Base-by-base conservation (phyloP, 2,888 invertebrate genomes). In the Cheilosia grossa region DNA sequence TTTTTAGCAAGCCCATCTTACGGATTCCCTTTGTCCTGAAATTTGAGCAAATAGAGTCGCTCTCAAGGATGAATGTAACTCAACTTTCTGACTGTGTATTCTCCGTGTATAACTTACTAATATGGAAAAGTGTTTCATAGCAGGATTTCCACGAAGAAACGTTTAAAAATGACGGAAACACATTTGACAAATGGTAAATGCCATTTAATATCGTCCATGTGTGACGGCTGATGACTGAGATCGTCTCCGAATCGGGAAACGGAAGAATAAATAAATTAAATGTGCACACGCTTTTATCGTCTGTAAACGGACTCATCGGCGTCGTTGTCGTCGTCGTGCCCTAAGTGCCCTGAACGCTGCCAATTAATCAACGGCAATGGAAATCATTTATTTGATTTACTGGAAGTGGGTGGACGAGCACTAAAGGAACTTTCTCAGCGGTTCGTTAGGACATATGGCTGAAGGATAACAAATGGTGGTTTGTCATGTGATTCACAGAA, bases 381-480 rank as follows among this genome's bases (percentile, higher is more conserved):
- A 72, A 85, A 81, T 85, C 81, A 85, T 85, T 85, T 77, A 75
- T 81, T 85, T 85, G 75, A 81, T 85, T 75, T 81, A 81, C 63
- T 78, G 10, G 37, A 17, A 47, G 49, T 44, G n/a, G 33, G 64
- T n/a, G 70, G 61, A 24, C 7, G 21, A 19, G 19, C 17, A 37
- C 19, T 19, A 27, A 42, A 54, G 73, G 67, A 73, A 54, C 42
- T 73, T n/a, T 27, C 15, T 42, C 17, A 42, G 59, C 27, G 53
- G 47, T 53, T 33, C 17, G 53, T 44, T 19, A 17, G 44, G 59
- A 49, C 54, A 51, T 67, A 64, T 69, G 47, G 64, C 59, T 44
- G 47, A 64, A 69, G 63, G 69, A 75, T 74, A 80, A 83, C 64
- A 80, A 83, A 83, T 80, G 58, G 63, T 58, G 47, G 61, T 40